These are phyloP conservation scores for Noturus placidus DNA, from an alignment of 2,113 vertebrate species.

Conservation along the genomic window DNA sequence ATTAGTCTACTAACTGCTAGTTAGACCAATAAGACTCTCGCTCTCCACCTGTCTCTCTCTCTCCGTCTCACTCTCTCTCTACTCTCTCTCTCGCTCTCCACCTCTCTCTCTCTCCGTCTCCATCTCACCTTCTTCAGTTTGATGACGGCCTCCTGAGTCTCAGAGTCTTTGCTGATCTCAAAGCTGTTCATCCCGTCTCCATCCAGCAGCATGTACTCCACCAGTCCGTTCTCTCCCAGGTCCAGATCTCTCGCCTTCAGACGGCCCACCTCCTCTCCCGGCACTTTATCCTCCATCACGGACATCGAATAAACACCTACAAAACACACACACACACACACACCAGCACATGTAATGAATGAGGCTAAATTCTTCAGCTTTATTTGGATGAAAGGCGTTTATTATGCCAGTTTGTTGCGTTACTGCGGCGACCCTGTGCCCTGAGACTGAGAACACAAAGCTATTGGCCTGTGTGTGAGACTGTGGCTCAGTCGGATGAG, in stretches of 20 bases:
- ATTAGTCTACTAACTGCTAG: not conserved
- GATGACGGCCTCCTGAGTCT: slow-evolving; percentile 91
- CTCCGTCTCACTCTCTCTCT: too few relatives aligned
- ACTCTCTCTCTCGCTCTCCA: too few relatives aligned
- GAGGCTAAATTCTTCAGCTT: not conserved
- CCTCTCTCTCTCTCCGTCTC: not conserved
- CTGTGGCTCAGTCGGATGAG: not conserved
- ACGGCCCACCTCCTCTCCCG: slow-evolving; percentile 90
- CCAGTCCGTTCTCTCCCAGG: slow-evolving; percentile 90
- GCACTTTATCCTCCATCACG: slow-evolving; percentile 85
- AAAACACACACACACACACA: not conserved
- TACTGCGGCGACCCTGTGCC: not conserved
- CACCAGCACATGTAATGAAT: not conserved
- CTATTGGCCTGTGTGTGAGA: not conserved
- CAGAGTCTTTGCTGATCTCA: slow-evolving; percentile 88
- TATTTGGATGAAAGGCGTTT: not conserved
- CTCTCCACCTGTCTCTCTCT: too few relatives aligned
- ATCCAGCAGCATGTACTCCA: slow-evolving; percentile 87
- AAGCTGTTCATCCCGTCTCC: slow-evolving; percentile 87
- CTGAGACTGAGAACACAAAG: too few relatives aligned
- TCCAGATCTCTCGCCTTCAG: slow-evolving; percentile 95
- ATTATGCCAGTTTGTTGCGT: not conserved
- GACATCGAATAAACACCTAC: slow-evolving; percentile 94
- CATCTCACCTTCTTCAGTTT: slow-evolving; percentile 86
- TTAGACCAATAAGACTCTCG: not conserved